phyloP scores from a whole-genome alignment of 64 coral and sea anemone genomes.

The Porites australiensis region DNA sequence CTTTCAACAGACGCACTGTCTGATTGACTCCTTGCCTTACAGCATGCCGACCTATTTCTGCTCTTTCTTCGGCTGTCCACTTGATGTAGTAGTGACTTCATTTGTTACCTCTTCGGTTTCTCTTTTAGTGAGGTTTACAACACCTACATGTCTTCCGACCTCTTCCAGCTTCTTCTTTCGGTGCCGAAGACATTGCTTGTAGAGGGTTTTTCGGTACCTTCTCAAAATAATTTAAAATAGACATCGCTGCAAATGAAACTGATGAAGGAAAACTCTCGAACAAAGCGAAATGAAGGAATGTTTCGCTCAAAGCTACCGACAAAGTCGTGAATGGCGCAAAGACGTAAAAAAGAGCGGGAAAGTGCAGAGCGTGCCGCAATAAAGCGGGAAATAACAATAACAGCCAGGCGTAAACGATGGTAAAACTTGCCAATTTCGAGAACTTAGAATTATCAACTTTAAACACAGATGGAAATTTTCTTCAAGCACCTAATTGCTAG shows the following conservation, averaged over 20 bases:
- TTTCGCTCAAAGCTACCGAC: constrained; percentile 27
- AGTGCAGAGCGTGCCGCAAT: background rate
- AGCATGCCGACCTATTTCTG: constrained; percentile 66
- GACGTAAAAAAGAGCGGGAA: constrained; percentile 10
- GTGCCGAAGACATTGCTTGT: constrained; percentile 53
- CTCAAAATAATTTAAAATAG: constrained; percentile 79
- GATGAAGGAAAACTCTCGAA: constrained; percentile 12
- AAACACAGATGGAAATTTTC: constrained; percentile 18
- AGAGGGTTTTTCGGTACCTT: constrained; percentile 54
- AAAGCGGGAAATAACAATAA: background rate
- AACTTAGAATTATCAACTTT: background rate
- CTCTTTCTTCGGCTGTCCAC: constrained; percentile 62
- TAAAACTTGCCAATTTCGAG: background rate
- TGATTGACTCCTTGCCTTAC: constrained; percentile 40
- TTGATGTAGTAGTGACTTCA: constrained; percentile 63
- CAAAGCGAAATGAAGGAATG: background rate
- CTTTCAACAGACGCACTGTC: constrained; percentile 36
- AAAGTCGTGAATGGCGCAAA: constrained; percentile 33
- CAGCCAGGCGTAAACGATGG: too few relatives aligned
- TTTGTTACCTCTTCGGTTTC: constrained; percentile 63
- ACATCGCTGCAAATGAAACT: constrained; percentile 39
- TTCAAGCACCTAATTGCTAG: too few relatives aligned
- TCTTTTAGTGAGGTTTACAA: constrained; percentile 64
- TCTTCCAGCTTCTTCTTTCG: constrained; percentile 20
- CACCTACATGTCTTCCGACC: too few relatives aligned